Conservation (phyloP, 1,140 invertebrate species). For the Ectropis grisescens region DNA sequence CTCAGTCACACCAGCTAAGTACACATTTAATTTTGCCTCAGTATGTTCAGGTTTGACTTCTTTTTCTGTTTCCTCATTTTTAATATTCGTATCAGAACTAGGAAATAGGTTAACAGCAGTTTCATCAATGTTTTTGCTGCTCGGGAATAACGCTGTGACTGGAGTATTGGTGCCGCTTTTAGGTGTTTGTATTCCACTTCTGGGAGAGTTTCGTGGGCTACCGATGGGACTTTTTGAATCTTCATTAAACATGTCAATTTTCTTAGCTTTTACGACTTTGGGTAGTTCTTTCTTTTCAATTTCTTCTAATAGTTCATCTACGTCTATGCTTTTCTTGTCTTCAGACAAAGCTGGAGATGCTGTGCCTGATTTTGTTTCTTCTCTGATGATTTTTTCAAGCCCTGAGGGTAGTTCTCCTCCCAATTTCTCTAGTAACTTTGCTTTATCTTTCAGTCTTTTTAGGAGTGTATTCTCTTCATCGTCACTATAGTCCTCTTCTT, state of each 20-base stretch:
- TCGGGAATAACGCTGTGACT: constrained; percentile 31
- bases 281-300: constrained; percentile 57
- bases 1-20: constrained; percentile 29
- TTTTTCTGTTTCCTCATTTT: constrained; percentile 19
- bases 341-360: constrained; percentile 20
- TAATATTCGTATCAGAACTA: constrained; percentile 23
- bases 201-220: constrained; percentile 30
- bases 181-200: constrained; percentile 8
- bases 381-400: constrained; percentile 45
- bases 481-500: constrained; percentile 32
- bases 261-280: constrained; percentile 33
- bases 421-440: constrained; percentile 49
- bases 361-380: constrained; percentile 22
- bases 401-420: constrained; percentile 51
- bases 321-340: constrained; percentile 24
- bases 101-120: too few relatives aligned
- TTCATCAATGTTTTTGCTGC: constrained; percentile 21
- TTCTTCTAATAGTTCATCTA: constrained; percentile 54
- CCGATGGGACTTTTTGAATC: constrained; percentile 16
- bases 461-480: constrained; percentile 43
- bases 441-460: constrained; percentile 48
- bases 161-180: neutral
- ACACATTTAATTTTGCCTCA: constrained; percentile 50
- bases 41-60: constrained; percentile 10
- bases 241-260: constrained; percentile 18